Evolutionary conservation across 2,797 vertebrate genomes (phyloP).

Genomic region (Phylloscopus collybita): DNA sequence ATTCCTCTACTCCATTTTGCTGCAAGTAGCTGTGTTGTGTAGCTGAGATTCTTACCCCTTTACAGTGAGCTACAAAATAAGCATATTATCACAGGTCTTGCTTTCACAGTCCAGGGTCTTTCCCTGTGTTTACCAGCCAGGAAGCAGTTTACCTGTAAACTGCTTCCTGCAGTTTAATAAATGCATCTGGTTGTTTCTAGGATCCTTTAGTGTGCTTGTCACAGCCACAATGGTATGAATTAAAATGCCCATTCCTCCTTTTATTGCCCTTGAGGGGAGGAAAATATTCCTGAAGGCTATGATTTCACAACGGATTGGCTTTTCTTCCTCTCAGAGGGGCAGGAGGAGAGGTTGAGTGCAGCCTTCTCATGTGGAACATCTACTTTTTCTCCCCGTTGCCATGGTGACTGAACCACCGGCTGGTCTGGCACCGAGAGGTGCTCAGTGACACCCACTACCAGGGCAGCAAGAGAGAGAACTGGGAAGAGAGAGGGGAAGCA

Average conservation of each 20-base stretch:
- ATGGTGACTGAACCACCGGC: constrained; percentile 6
- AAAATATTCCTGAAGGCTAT: not conserved
- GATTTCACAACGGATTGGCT: not conserved
- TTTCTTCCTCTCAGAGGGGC: not conserved
- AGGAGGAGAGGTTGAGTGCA: not conserved
- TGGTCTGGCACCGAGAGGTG: not conserved
- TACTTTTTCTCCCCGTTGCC: not conserved
- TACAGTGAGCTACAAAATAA: not conserved
- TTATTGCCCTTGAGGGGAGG: not conserved
- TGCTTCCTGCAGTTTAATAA: not conserved
- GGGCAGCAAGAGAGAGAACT: not conserved
- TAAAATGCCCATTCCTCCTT: not conserved
- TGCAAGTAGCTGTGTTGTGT: not conserved
- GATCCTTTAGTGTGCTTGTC: not conserved
- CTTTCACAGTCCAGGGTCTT: not conserved
- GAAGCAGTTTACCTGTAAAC: not conserved
- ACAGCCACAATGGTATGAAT: not conserved
- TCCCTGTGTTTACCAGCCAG: not conserved
- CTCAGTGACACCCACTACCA: not conserved
- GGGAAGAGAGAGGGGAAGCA: not conserved
- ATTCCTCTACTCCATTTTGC: not conserved
- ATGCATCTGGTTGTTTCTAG: not conserved
- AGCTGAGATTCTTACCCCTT: not conserved
- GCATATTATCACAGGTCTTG: not conserved
- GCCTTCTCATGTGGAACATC: constrained; percentile 38